A percentile compares a stretch with the other conserved stretches of the same genome.
Evolutionary conservation across 2,888 invertebrate genomes (phyloP).

Genomic region (Alentia gelatinosa): DNA sequence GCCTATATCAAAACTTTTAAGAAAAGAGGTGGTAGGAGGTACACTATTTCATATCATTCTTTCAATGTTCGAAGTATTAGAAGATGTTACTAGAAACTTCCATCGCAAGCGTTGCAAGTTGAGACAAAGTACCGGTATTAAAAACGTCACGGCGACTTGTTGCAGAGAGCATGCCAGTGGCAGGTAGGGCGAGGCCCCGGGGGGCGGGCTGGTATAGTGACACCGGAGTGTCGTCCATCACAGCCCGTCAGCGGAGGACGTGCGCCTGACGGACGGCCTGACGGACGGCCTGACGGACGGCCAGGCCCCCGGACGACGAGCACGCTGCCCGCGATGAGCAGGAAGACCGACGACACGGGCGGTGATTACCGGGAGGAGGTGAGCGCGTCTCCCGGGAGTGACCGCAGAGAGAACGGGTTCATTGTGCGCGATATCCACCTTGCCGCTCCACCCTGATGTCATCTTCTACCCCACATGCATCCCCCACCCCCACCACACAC

Average conservation of each 20-base stretch:
- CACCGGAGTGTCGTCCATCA: not conserved
- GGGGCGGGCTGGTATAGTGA: not conserved
- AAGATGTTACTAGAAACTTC: too few species aligned
- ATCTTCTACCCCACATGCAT: not conserved
- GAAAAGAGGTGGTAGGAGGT: too few species aligned
- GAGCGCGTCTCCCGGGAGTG: not conserved
- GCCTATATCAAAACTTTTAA: too few species aligned
- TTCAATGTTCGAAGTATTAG: too few species aligned
- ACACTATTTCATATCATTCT: too few species aligned
- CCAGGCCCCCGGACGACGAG: not conserved
- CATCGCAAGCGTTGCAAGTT: too few species aligned
- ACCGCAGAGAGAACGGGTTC: not conserved
- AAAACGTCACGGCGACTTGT: not conserved
- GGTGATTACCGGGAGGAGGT: not conserved
- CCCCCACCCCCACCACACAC: not conserved
- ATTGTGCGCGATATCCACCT: too few species aligned
- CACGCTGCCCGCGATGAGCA: not conserved
- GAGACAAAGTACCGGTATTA: not conserved
- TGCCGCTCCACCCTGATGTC: not conserved
- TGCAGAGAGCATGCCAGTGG: not conserved
- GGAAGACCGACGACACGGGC: slow-evolving; percentile 23
- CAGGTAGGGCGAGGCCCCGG: not conserved
- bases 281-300: not conserved
- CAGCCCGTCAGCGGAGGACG: not conserved
- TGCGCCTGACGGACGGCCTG: not conserved